A percentile compares a stretch with the other conserved stretches of the same genome.
These are phyloP conservation scores for Rhagologus leucostigma DNA, from an alignment of 2,113 vertebrate species.

Conservation along the genomic window DNA sequence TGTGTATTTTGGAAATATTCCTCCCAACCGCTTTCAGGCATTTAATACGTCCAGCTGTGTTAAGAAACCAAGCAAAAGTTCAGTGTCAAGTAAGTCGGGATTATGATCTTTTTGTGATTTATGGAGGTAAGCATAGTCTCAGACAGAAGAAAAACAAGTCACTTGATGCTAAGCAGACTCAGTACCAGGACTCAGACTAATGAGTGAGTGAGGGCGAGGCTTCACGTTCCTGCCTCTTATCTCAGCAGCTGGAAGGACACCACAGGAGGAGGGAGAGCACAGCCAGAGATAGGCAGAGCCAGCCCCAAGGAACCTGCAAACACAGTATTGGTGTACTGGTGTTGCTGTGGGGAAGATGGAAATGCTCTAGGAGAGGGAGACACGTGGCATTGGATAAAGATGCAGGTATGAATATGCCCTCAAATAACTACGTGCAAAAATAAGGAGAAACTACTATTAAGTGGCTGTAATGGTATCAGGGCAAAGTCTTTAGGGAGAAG, in stretches of 20 bases:
- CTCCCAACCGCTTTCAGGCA: background rate
- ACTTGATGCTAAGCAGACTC: constrained; percentile 65
- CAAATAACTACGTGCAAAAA: background rate
- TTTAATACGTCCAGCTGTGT: background rate
- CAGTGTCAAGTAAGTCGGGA: constrained; percentile 3
- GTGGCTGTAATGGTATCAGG: background rate
- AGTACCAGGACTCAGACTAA: constrained; percentile 45
- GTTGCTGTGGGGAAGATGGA: background rate
- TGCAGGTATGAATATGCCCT: background rate
- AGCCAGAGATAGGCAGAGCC: background rate
- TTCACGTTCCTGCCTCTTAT: constrained; percentile 48
- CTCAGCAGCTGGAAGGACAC: constrained; percentile 46
- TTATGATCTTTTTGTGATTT: constrained; percentile 35
- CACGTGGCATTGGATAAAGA: fast-evolving
- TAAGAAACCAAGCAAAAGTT: constrained; percentile 18
- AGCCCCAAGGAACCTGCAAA: background rate
- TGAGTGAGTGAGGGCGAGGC: constrained; percentile 3
- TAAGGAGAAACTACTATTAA: background rate
- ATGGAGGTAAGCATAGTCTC: constrained; percentile 37
- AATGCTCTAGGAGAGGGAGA: background rate
- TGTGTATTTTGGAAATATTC: constrained; percentile 18
- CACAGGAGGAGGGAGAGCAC: background rate
- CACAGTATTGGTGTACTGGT: fast-evolving
- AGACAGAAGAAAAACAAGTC: constrained; percentile 61
- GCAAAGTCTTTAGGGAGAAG: background rate